Evolutionary conservation across 2,797 vertebrate species (phyloP), one percentile per base, ranked within the genome.

Genomic region (Sebastes melanostomus): DNA sequence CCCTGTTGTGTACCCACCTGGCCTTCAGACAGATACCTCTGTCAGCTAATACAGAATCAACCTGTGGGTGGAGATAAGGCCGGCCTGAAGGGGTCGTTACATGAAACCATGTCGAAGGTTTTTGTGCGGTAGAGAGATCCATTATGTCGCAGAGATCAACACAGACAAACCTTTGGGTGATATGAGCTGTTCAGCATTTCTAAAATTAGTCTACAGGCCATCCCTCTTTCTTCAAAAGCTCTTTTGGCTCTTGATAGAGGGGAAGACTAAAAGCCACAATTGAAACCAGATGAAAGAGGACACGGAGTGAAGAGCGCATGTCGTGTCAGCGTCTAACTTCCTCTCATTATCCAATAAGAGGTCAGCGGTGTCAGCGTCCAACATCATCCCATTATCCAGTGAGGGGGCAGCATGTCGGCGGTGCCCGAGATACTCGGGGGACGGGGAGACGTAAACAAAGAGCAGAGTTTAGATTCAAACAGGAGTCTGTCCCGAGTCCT

Each of bases 291-390:
- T 90, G 92, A 93, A 92, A 91, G 87, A 80, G 67, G 85, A 91
- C 82, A 86, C 72, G 32, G 30, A 91, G 82, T 58, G 79, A 90
- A 67, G 88, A 93, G 85, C 52, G 36, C 88, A 89, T 91, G 93
- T 89, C 89, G 76, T 89, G 87, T 93, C 91, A 88, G 92, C 30
- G 76, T 87, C 92, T 91, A 78, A 90, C 91, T 92, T 95, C 89
- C 93, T 91, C 83, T 88, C 82, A 90, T 95, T 94, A 95, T 94
- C 94, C 94, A 94, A 93, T 95, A 88, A 95, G 90, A 89, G 93
- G 42, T 79, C 72, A 63, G 85, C 72, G 55, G 89, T 82, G 82
- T 90, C 86, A 72, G 85, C 50, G 73, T 76, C 86, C 86, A 75
- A 86, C 87, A 88, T 82, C 66, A 85, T 88, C 88, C 92, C 78